These are phyloP conservation scores for Oncorhynchus tshawytscha DNA, from an alignment of 2,113 vertebrate genomes.

Conservation along the genomic window DNA sequence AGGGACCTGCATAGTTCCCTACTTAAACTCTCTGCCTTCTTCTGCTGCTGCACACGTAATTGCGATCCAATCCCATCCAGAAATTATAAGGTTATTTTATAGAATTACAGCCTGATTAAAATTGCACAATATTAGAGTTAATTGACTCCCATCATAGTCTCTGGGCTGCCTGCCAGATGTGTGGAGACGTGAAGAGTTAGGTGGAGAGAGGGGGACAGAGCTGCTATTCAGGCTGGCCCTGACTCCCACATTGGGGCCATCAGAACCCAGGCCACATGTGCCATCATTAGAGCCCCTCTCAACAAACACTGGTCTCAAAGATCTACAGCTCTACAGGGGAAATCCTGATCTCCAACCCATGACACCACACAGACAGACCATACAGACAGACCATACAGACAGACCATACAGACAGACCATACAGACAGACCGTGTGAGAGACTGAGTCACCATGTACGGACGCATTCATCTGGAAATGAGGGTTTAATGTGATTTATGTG, in stretches of 20 bases:
- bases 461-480: neutral
- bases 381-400: too few relatives aligned
- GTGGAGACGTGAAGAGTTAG: conserved; percentile 58
- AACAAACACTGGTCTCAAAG: conserved; percentile 15
- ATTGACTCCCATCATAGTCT: conserved; percentile 54
- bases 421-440: neutral
- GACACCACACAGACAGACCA: neutral
- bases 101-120: conserved; percentile 62
- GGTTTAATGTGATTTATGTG: neutral
- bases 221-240: conserved; percentile 46
- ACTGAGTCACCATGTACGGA: neutral
- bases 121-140: conserved; percentile 64
- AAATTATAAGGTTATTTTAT: conserved; percentile 60
- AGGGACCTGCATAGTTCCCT: conserved; percentile 26
- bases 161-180: conserved; percentile 60
- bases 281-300: conserved; percentile 41
- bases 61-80: conserved; percentile 48
- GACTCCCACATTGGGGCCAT: conserved; percentile 30
- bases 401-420: too few relatives aligned
- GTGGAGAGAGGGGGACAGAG: conserved; percentile 34
- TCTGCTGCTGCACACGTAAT: conserved; percentile 37
- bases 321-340: conserved; percentile 24
- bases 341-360: conserved; percentile 24
- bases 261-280: conserved; percentile 24
- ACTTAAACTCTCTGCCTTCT: conserved; percentile 50